These are phyloP conservation scores for Epizoanthus rinbou DNA, from an alignment of 92 coral and sea anemone species.

Conservation along the genomic window DNA sequence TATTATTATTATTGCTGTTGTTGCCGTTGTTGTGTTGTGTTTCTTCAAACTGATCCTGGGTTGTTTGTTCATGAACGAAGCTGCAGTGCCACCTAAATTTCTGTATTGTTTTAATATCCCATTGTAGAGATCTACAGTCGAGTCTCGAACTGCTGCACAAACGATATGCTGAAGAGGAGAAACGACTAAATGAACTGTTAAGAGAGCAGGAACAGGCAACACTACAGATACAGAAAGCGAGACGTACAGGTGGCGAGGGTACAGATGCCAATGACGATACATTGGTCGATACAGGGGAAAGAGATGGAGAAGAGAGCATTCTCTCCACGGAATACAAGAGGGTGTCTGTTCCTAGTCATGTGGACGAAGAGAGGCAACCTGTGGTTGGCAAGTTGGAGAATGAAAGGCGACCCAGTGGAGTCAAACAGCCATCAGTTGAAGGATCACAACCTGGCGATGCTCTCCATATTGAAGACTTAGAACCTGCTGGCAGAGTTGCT, in stretches of 20 bases:
- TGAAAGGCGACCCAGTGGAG: background rate
- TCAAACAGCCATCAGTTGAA: constrained; percentile 25
- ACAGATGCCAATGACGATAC: constrained; percentile 28
- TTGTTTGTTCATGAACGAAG: background rate
- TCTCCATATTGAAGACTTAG: constrained; percentile 77
- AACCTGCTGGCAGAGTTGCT: constrained; percentile 72
- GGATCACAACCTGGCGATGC: constrained; percentile 47
- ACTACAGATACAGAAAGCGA: background rate
- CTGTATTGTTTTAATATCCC: background rate
- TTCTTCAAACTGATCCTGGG: background rate
- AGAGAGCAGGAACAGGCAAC: constrained; percentile 35
- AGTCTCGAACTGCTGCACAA: constrained; percentile 31
- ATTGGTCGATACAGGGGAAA: constrained; percentile 13
- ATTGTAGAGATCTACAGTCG: constrained; percentile 25
- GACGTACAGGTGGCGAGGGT: background rate
- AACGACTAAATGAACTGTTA: constrained; percentile 29
- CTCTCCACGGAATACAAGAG: background rate
- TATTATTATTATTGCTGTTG: no score
- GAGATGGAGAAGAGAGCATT: background rate
- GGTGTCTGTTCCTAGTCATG: background rate
- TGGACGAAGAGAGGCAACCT: background rate
- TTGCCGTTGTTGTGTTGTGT: no score
- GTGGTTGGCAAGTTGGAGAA: background rate
- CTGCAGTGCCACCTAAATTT: background rate
- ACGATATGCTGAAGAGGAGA: constrained; percentile 29